Conservation (phyloP, 2,888 invertebrate genomes). For the Drosophila nr. perissopoda region DNA sequence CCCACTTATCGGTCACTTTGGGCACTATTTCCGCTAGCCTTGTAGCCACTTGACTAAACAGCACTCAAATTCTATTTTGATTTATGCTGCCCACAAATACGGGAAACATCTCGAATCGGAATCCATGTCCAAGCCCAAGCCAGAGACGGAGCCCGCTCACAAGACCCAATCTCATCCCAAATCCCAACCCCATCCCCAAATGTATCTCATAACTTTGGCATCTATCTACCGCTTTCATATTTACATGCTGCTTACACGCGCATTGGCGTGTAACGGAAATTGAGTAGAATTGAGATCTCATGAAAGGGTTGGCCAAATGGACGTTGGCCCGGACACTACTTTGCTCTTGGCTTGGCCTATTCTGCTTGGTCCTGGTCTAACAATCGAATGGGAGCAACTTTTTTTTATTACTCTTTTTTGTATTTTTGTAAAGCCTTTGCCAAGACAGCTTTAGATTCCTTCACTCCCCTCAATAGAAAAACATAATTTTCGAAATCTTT, state of each 20-base stretch:
- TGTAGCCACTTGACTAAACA: slow-evolving; percentile 73
- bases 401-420: slow-evolving; percentile 27
- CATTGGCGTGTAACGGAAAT: slow-evolving; percentile 76
- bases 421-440: slow-evolving; percentile 30
- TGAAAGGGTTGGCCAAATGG: slow-evolving; percentile 54
- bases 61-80: slow-evolving; percentile 76
- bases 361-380: slow-evolving; percentile 37
- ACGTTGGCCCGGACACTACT: slow-evolving; percentile 11
- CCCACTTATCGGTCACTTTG: slow-evolving; percentile 77
- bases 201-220: slow-evolving; percentile 72
- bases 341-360: background rate
- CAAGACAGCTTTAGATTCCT: slow-evolving; percentile 24
- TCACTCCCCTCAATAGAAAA: slow-evolving; percentile 54
- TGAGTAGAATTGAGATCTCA: slow-evolving; percentile 52
- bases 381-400: slow-evolving; percentile 42
- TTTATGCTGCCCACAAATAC: slow-evolving; percentile 63
- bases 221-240: slow-evolving; percentile 68
- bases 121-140: background rate
- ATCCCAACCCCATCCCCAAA: slow-evolving; percentile 21
- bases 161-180: background rate
- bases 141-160: background rate
- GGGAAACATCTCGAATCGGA: slow-evolving; percentile 21
- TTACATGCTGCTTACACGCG: slow-evolving; percentile 78
- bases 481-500: slow-evolving; percentile 76
- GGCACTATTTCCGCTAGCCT: slow-evolving; percentile 57